Evolutionary conservation across 2,888 invertebrate species (phyloP).

Genomic region (Rhabditoides inermis): DNA sequence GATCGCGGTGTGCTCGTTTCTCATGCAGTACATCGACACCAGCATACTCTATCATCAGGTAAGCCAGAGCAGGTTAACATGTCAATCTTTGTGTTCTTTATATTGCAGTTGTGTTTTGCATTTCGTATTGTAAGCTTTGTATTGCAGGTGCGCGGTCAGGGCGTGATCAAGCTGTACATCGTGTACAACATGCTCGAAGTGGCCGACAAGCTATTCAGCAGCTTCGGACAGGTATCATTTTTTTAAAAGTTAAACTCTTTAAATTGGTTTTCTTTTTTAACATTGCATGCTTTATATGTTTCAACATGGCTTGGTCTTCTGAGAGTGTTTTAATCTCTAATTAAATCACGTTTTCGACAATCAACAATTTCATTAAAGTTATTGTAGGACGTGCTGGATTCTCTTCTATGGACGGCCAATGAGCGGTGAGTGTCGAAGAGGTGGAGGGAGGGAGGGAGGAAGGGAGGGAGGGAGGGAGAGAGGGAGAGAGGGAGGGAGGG

Average conservation of each 20-base stretch:
- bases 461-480: too few relatives aligned
- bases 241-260: neutral
- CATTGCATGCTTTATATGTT: neutral
- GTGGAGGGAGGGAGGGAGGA: too few relatives aligned
- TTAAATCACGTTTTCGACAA: too few relatives aligned
- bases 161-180: constrained; percentile 96
- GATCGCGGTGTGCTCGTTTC: too few relatives aligned
- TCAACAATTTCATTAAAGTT: constrained; percentile 14
- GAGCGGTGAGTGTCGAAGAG: constrained; percentile 67
- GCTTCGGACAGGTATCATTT: constrained; percentile 60
- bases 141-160: constrained; percentile 70
- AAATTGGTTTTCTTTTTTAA: neutral
- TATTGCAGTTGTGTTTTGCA: neutral
- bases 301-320: too few relatives aligned
- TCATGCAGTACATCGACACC: constrained; percentile 81
- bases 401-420: constrained; percentile 94
- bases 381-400: constrained; percentile 91
- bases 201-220: constrained; percentile 85
- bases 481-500: too few relatives aligned
- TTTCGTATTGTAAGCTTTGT: neutral
- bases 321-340: too few relatives aligned
- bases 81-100: too few relatives aligned
- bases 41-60: constrained; percentile 89
- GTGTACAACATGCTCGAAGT: constrained; percentile 97
- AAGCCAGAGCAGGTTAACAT: constrained; percentile 33